Percentiles rank a stretch among this genome's conserved stretches.
Evolutionary conservation across 2,113 vertebrate genomes (phyloP).

Genomic region (Aldabrachelys gigantea): DNA sequence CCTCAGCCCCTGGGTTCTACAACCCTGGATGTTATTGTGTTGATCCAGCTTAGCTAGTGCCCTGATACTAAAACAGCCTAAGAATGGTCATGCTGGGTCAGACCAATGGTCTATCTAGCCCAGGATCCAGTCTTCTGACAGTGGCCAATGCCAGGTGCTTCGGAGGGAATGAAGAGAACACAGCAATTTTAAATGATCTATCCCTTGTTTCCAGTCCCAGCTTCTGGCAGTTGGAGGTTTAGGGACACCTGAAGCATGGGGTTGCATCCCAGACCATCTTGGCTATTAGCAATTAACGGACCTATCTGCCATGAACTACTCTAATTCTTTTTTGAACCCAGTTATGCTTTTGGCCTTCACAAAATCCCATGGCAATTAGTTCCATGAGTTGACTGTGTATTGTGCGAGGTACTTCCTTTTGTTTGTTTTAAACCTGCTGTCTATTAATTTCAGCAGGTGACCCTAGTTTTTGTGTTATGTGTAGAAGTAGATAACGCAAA

Average conservation of each 20-base stretch:
- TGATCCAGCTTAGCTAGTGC: not conserved
- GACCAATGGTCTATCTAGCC: not conserved
- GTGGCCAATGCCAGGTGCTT: not conserved
- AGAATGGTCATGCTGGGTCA: not conserved
- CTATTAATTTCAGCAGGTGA: not conserved
- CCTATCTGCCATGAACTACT: too few species aligned
- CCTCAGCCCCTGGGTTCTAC: constrained; percentile 5
- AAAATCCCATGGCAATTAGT: not conserved
- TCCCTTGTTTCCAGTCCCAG: too few species aligned
- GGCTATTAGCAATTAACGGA: too few species aligned
- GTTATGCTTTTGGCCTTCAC: not conserved
- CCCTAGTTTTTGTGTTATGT: not conserved
- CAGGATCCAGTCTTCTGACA: too few species aligned
- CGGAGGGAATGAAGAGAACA: not conserved
- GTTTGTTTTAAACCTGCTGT: not conserved
- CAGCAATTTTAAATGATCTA: not conserved
- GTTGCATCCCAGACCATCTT: too few species aligned
- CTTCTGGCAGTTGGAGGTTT: too few species aligned
- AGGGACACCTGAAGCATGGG: too few species aligned
- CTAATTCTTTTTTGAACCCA: not conserved
- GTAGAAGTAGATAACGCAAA: not conserved
- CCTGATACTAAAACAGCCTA: not conserved
- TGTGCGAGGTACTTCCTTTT: not conserved
- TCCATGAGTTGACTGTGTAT: not conserved
- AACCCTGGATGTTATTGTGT: not conserved